phyloP scores from a whole-genome alignment of 2,113 vertebrate genomes.

The Varanus komodoensis region DNA sequence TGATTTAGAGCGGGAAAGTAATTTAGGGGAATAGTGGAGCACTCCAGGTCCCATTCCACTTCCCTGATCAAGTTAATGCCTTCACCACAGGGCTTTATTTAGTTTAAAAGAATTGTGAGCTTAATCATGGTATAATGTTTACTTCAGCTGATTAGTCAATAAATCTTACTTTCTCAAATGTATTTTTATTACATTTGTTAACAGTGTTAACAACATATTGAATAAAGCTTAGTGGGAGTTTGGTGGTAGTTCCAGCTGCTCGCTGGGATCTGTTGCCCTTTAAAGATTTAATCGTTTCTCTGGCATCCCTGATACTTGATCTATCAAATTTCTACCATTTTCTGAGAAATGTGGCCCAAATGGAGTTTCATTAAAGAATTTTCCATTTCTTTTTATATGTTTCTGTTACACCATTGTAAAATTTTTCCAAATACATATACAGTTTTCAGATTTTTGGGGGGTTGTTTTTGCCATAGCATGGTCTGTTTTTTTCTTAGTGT shows the following conservation, averaged over 20 bases:
- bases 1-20: not conserved
- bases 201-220: not conserved
- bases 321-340: not conserved
- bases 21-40: not conserved
- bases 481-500: not conserved
- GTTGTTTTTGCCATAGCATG: not conserved
- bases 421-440: not conserved
- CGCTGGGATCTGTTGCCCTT: not conserved
- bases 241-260: not conserved
- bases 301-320: not conserved
- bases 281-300: not conserved
- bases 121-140: not conserved
- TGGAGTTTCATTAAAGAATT: not conserved
- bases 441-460: not conserved
- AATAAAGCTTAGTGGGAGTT: not conserved
- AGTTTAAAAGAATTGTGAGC: not conserved
- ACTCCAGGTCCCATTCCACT: not conserved
- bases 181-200: not conserved
- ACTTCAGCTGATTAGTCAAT: not conserved
- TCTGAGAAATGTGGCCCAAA: not conserved
- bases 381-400: not conserved
- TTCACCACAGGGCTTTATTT: not conserved
- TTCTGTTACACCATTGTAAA: not conserved
- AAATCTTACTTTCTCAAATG: not conserved
- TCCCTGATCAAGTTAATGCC: not conserved